Base-by-base conservation (phyloP, 1,140 invertebrate species). In the Akabosia matsudoensis region DNA sequence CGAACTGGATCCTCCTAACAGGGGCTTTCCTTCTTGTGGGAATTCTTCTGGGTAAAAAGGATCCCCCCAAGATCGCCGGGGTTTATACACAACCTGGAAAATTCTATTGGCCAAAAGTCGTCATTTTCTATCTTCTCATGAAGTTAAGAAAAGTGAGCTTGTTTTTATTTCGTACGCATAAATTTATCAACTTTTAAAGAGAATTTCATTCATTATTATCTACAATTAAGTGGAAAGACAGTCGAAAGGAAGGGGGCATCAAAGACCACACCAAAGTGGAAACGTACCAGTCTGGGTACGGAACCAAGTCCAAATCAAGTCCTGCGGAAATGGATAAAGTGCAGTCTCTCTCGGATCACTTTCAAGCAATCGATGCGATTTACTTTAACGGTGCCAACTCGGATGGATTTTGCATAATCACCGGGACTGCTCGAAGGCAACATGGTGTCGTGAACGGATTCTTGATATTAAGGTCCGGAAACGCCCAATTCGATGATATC, bases 61-160 rank as follows among this genome's bases (percentile, higher is more conserved):
- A 87, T 51, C 85, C 87, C 0, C 78, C 85, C 52, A 86, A 87
- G 3, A 86, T 89, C n/a, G 86, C 87, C 54, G 88, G 88, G 1
- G 83, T 90, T 10, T 91, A 91, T 81, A 83, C 84, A 1, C 85
- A 87, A 75, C 87, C 86, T 0, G 89, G 89, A 33, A 89, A 87
- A 82, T 90, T 88, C 87, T 91, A 89, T 83, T 87, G 86, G 76
- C 74, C 90, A 10, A 91, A 91, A 84, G 89, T 89, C 83, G 82
- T 84, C 0, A 70, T 87, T 3, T 88, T 90, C 80, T 85, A 86
- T 10, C 78, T 85, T 10, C 67, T 90, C 1, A 85, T 90, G 76
- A 87, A 86, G 79, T 84, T 87, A 45, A 85, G 89, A 82, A 86
- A 87, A 84, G 86, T 89, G 78, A 85, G 28, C 14, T 34, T 14